These are phyloP conservation scores for Cranoglanis bouderius DNA, from an alignment of 2,113 vertebrate genomes.

Conservation along the genomic window DNA sequence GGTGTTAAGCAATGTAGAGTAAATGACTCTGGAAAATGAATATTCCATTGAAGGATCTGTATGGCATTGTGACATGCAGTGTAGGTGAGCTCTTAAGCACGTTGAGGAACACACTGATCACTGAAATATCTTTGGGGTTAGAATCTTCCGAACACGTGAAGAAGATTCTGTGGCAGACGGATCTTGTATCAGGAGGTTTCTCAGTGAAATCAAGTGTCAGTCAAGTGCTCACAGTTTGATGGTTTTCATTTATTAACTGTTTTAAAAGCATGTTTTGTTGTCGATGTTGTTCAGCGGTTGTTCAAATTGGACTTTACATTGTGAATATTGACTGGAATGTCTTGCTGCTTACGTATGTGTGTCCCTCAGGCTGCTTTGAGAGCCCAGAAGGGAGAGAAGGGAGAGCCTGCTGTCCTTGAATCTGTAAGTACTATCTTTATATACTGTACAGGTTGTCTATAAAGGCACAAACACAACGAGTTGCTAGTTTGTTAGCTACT, in stretches of 20 bases:
- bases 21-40: slow-evolving; percentile 22
- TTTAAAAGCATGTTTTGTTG: not conserved
- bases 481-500: not conserved
- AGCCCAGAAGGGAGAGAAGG: slow-evolving; percentile 87
- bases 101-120: slow-evolving; percentile 8
- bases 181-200: slow-evolving; percentile 1
- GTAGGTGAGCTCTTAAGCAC: slow-evolving; percentile 8
- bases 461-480: not conserved
- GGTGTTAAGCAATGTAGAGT: slow-evolving; percentile 3
- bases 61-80: slow-evolving; percentile 2
- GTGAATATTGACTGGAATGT: slow-evolving; percentile 69
- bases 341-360: slow-evolving; percentile 82
- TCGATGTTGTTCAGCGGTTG: not conserved
- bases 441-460: not conserved
- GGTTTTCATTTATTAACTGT: not conserved
- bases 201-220: slow-evolving; percentile 15
- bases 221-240: slow-evolving; percentile 32
- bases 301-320: not conserved
- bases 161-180: not conserved
- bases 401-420: slow-evolving; percentile 85
- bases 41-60: not conserved
- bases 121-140: not conserved
- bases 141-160: not conserved
- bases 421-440: slow-evolving; percentile 77
- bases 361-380: slow-evolving; percentile 80